These are phyloP conservation scores for Neopelma chrysocephalum DNA, from an alignment of 2,797 vertebrate genomes.

Conservation along the genomic window DNA sequence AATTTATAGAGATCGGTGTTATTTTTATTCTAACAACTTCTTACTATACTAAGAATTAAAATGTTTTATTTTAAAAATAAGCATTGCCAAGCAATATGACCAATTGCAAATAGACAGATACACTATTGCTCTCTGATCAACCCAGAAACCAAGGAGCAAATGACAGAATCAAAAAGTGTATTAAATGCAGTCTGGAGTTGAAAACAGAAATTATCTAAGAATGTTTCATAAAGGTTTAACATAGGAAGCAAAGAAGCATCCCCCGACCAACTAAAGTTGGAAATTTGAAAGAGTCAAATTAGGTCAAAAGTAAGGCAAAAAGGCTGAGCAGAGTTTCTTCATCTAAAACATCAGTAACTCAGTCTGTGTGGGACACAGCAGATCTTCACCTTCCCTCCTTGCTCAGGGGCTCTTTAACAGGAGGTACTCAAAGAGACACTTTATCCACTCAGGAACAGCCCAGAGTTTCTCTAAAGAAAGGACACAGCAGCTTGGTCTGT, in stretches of 20 bases:
- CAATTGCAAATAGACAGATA: not conserved
- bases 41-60: not conserved
- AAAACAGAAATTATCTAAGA: not conserved
- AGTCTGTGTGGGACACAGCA: not conserved
- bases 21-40: not conserved
- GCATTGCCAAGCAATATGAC: not conserved
- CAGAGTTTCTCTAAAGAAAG: not conserved
- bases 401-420: not conserved
- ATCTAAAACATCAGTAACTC: not conserved
- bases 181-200: not conserved
- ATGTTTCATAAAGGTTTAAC: not conserved
- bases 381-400: not conserved
- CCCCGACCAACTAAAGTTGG: not conserved
- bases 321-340: not conserved
- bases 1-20: not conserved
- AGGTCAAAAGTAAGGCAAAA: not conserved
- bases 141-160: not conserved
- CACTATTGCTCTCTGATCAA: not conserved
- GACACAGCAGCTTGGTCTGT: not conserved
- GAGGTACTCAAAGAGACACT: not conserved
- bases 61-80: not conserved
- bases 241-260: not conserved
- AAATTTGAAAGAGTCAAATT: not conserved
- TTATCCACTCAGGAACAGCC: not conserved
- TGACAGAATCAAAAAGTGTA: not conserved